Evolutionary conservation across 2,888 invertebrate genomes (phyloP), one percentile per base, ranked within the genome.

Genomic region (Aquatica leii): DNA sequence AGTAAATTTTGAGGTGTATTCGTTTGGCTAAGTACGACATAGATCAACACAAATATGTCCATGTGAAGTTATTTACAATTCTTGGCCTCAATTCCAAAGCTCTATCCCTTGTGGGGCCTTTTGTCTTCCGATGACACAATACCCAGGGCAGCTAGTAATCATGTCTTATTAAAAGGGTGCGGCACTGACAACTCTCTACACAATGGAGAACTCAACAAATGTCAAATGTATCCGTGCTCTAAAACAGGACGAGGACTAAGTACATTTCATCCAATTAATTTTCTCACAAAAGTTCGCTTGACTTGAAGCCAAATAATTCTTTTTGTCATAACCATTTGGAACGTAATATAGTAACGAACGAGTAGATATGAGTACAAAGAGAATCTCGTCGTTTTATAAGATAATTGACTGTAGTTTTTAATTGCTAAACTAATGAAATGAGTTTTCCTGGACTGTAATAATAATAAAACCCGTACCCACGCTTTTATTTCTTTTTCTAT

Each of bases 181-280:
- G 49, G 57, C 61, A 50, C 49, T 54, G 68, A 59, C 59, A 60
- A 65, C 60, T 61, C 53, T 49, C 65, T 48, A 54, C 60, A 61
- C 65, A 61, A 61, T 58, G 53, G 58, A 58, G 58, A 58, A 49
- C 59, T 62, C 51, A 65, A 64, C 64, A 58, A 65, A 60, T 62
- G 65, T 59, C 65, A 65, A 62, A 66, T 60, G 65, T 60, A 60
- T 60, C 64, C 59, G 46, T 21, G 57, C 53, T 58, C 53, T 61
- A 62, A 59, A 65, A 69, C 57, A 48, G 37, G 57, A 55, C 53
- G 59, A 54, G 52, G 56, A 52, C 62, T 50, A 59, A 63, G 62
- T 62, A 58, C 54, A 67, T 65, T 67, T 69, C 57, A 60, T 61
- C 63, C 61, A 67, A 69, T 69, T 67, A 69, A 69, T 69, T 69